Evolutionary conservation across 1,140 invertebrate genomes (phyloP), one percentile per base, ranked within the genome.

Genomic region (Eulimnadia texana): DNA sequence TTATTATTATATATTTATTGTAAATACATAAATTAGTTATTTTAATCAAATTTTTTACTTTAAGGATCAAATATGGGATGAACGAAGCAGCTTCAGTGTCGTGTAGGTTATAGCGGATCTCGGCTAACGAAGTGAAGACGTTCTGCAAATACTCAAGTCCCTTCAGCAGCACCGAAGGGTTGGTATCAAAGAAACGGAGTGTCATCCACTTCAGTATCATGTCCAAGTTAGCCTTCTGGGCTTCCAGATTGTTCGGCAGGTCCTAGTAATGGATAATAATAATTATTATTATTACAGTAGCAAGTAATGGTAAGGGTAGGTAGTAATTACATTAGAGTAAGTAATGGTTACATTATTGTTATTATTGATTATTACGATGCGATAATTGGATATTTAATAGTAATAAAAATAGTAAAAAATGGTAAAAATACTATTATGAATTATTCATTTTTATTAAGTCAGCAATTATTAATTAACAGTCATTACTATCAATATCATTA

Each of bases 201-300:
- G 93, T 96, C 63, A 97, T 71, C 96, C 96, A 99, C 72, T 95
- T 96, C 11, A 99, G 76, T 62, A 98, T 85, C 49, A 99, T 75
- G 77, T 99, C 96, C 58, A 97, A 76, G 76, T 98, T 98, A 13
- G 83, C 84, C 27, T 93, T 81, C 22, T 94, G 78, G 3, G 90
- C 87, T 68, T 83, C 80, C 16, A 81, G 80, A 66, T 89, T 85
- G 22, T 79, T 80, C 3, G 82, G 77, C 25, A 93, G 73, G 75
- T 91, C 88, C 77, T 80, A 65, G 54, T 73, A 60, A 66, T 61
- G 62, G 29, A 54, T 55, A 63, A 63, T 51, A 57, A 51, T n/a
- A 65, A 56, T 19, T 58, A 16, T 2, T 0, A 23, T 50, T 58
- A 33, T 19, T 54, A 54, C 16, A 50, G 22, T 16, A 3, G 1